Evolutionary conservation across 2,113 vertebrate genomes (phyloP), one percentile per base, ranked within the genome.

Genomic region (Aegotheles bennettii): DNA sequence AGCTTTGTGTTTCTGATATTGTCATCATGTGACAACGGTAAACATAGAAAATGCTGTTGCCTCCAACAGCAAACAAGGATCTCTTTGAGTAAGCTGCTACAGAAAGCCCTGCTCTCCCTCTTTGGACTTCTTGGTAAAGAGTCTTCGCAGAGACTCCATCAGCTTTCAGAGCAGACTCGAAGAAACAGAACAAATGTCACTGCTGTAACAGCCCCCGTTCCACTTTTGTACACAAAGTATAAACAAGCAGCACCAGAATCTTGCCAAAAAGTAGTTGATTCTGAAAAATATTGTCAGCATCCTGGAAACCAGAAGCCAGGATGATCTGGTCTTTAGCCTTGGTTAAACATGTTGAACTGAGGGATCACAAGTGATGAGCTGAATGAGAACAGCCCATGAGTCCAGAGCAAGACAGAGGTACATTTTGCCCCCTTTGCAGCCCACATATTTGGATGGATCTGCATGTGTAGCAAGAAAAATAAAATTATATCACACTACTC

Each of bases 401-500:
- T 24, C 35, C n/a, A 57, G 8, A 57, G 54, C 20, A 79, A 75
- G 33, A 64, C 0, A 53, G 47, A 80, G 47, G 43, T 7, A 8
- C 1, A 2, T 87, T 74, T 80, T 0, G 0, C 8, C 13, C 5
- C 4, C 9, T 45, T 50, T 86, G 63, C 61, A 75, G 51, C 38
- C 26, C 57, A 26, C 47, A 17, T 40, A 17, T 35, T 74, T 79
- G 25, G 18, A 67, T 56, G 11, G 48, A 71, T 81, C 24, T 71
- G 51, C 51, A 48, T 6, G 2, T 36, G 17, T 23, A 70, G 43
- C 43, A 79, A 87, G 51, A 47, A 67, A 89, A 92, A 59, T 1
- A 47, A 18, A 63, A 75, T 76, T 87, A 45, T 53, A 54, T 64
- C 64, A 18, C 28, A 64, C 11, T 71, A 21, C 18, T 70, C 43